Evolutionary conservation across 2,888 invertebrate species (phyloP), one percentile per base, ranked within the genome.

Genomic region (Acleris emargana): DNA sequence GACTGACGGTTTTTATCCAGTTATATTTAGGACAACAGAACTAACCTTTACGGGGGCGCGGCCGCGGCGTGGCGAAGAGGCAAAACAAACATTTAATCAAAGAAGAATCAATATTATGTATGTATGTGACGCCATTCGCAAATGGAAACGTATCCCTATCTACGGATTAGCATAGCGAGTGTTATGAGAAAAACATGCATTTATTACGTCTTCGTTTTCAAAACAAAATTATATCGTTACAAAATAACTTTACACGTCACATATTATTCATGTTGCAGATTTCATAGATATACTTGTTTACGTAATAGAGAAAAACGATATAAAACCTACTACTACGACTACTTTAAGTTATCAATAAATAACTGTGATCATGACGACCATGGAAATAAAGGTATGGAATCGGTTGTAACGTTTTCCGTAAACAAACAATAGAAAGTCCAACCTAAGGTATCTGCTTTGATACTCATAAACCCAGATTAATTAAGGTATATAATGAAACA

Each of bases 121-220:
- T 62, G 18, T 28, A 18, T 28, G 20, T 45, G 45, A 63, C 58
- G 58, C 49, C 2, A n/a, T 13, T 22, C 28, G 13, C 32, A 58
- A 54, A 42, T 54, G 11, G 38, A 42, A 42, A 58, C 51, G 42
- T 60, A 60, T 51, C 54, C 45, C 47, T 28, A 60, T 51, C 51
- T 55, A 11, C 11, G 51, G 55, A 60, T 60, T 64, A 64, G 50
- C 55, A 49, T 64, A 64, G 50, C 55, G 49, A 64, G 53, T 25
- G 9, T 16, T 45, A 57, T 52, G 45, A n/a, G 38, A 52, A 61
- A 51, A 57, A 52, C 55, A 66, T 52, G 25, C 45, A 25, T 22
- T 66, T 42, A 13, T 57, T 22, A n/a, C 60, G 66, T 66, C 55
- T 61, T 9, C 52, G 57, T 61, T 55, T 57, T 61, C 38, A 57